phyloP scores from a whole-genome alignment of 64 coral and sea anemone species.

The Stichodactyla mertensii region DNA sequence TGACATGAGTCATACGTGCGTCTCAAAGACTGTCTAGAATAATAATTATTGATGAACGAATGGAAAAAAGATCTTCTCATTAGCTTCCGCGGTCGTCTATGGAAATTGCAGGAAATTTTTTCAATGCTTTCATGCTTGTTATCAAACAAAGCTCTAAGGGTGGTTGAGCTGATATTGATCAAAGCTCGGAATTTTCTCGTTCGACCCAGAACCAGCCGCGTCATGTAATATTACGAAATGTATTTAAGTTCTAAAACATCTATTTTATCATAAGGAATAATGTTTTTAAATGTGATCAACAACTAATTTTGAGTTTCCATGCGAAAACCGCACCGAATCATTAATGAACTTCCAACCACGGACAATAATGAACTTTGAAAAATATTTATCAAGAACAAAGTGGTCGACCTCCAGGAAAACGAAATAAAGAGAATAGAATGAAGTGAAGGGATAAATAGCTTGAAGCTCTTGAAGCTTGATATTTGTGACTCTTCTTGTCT shows the following conservation, averaged over 20 bases:
- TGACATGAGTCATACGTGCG: neutral
- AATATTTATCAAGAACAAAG: neutral
- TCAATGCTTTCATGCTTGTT: neutral
- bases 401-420: neutral
- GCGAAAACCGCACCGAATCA: neutral
- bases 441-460: neutral
- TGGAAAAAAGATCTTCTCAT: neutral
- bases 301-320: neutral
- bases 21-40: neutral
- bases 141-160: neutral
- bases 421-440: neutral
- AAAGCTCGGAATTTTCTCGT: too few species aligned
- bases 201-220: too few species aligned
- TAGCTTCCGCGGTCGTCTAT: neutral
- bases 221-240: neutral
- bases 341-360: neutral
- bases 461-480: neutral
- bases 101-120: neutral
- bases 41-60: neutral
- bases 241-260: neutral
- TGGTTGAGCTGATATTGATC: too few species aligned
- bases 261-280: neutral
- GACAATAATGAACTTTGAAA: neutral
- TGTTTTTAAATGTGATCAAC: neutral
- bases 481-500: neutral